Percentiles rank a stretch among this genome's conserved stretches.
Evolutionary conservation across 1,140 invertebrate genomes (phyloP).

Genomic region (Calosoma granatense): DNA sequence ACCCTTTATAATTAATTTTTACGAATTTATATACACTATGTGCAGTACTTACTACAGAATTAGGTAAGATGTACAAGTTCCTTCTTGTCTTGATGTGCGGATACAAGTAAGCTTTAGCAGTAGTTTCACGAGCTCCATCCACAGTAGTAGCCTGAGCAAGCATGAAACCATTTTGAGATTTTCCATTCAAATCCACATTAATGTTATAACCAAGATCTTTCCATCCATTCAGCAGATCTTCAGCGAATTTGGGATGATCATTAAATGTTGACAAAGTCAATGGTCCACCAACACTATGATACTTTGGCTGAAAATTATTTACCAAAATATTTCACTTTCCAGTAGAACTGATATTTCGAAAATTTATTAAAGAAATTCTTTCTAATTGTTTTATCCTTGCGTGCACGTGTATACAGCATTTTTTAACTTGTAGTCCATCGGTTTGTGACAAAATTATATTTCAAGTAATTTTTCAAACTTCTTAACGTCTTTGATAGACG

Average conservation of each 20-base stretch:
- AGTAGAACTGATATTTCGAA: too few species aligned
- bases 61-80: constrained; percentile 30
- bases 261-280: constrained; percentile 26
- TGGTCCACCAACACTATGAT: constrained; percentile 10
- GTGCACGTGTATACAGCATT: too few species aligned
- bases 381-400: too few species aligned
- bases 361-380: too few species aligned
- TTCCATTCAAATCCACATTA: constrained; percentile 14
- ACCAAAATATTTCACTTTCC: too few species aligned
- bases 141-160: constrained; percentile 10
- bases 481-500: too few species aligned
- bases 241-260: constrained; percentile 13
- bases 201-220: constrained; percentile 6
- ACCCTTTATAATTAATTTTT: too few species aligned
- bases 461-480: too few species aligned
- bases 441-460: too few species aligned
- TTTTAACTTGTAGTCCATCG: too few species aligned
- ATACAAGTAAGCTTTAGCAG: constrained; percentile 19
- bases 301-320: not conserved
- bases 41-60: constrained; percentile 12
- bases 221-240: constrained; percentile 5
- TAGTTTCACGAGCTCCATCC: constrained; percentile 26
- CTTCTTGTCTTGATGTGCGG: constrained; percentile 32
- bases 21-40: too few species aligned
- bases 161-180: constrained; percentile 9